These are phyloP conservation scores for Mormyrus hasselquistii DNA, from an alignment of 2,797 vertebrate species.

Conservation along the genomic window DNA sequence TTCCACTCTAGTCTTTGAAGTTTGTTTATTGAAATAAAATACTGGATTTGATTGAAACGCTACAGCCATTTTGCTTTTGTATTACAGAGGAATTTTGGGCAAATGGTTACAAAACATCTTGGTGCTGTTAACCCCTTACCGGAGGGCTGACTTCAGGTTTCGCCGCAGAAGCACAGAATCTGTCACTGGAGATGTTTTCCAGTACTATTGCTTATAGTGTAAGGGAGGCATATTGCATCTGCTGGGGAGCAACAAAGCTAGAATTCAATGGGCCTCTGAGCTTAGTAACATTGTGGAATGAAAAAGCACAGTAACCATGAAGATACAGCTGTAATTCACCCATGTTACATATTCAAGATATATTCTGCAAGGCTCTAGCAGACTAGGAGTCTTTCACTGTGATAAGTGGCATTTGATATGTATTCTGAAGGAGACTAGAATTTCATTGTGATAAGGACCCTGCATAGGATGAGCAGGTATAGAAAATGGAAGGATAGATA, in stretches of 20 bases:
- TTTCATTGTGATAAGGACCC: neutral
- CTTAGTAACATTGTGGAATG: neutral
- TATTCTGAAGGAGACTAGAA: neutral
- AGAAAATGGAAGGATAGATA: neutral
- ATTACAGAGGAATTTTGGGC: neutral
- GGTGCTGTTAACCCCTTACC: neutral
- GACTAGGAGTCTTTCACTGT: neutral
- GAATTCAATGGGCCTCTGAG: neutral
- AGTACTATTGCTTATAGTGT: neutral
- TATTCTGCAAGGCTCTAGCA: neutral
- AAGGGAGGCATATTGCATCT: neutral
- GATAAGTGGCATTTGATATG: neutral
- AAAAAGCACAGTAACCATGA: neutral
- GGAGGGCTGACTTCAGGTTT: neutral
- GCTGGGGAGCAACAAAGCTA: neutral
- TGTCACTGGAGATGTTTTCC: neutral
- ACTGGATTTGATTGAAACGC: neutral
- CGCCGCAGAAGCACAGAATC: neutral
- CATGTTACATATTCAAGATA: neutral
- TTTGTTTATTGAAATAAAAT: slow-evolving; percentile 14
- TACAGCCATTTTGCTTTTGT: neutral
- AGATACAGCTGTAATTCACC: neutral
- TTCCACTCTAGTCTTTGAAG: neutral
- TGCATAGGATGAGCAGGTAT: neutral
- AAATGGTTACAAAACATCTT: neutral